These are phyloP conservation scores for Apostichopus japonicus DNA, from an alignment of 35 echinoderm and acorn worm species.

Conservation along the genomic window DNA sequence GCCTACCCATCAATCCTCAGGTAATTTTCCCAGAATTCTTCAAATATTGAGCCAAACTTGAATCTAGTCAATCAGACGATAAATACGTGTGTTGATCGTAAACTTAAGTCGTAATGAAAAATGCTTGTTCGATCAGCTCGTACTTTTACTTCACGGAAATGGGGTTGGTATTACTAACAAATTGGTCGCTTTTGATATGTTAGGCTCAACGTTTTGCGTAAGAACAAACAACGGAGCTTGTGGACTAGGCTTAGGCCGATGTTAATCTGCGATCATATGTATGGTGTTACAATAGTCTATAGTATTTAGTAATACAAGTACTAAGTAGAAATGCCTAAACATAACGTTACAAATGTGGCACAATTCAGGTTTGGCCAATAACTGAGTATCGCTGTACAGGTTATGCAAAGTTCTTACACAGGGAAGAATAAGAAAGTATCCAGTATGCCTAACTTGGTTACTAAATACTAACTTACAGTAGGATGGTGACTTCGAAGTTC, in stretches of 20 bases:
- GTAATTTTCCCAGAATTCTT: constrained; percentile 68
- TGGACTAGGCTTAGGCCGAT: background rate
- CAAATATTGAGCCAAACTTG: constrained; percentile 61
- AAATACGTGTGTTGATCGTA: background rate
- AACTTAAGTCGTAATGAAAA: background rate
- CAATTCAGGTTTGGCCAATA: too few species aligned
- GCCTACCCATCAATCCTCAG: constrained; percentile 87
- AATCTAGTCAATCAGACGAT: background rate
- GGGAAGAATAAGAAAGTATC: too few species aligned
- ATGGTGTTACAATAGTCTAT: too few species aligned
- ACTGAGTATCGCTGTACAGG: too few species aligned
- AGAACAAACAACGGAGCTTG: background rate
- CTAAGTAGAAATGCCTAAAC: too few species aligned
- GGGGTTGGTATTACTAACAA: background rate
- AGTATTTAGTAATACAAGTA: too few species aligned
- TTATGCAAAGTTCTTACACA: too few species aligned
- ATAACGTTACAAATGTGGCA: too few species aligned
- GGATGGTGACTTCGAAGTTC: too few species aligned
- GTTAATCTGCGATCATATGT: too few species aligned
- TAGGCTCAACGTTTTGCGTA: constrained; percentile 1
- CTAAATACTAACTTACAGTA: too few species aligned
- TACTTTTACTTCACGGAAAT: background rate
- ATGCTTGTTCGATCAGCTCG: background rate
- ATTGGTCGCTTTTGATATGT: constrained; percentile 2
- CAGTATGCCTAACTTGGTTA: too few species aligned